A percentile compares a stretch with the other conserved stretches of the same genome.
Evolutionary conservation across 2,797 vertebrate species (phyloP).

Genomic region (Pangasius macronema): DNA sequence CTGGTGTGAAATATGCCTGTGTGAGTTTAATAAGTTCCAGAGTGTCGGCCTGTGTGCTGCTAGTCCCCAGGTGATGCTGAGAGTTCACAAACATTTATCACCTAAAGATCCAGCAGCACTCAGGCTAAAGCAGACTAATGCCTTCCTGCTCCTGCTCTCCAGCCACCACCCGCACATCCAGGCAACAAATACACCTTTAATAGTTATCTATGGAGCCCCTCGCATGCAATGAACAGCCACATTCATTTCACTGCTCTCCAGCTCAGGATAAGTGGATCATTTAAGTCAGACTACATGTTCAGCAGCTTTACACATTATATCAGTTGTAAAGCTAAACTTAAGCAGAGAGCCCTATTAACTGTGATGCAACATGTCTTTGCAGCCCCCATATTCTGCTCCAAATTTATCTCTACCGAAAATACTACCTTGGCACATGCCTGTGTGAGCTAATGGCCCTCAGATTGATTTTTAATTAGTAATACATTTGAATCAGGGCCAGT

Average conservation of each 20-base stretch:
- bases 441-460: constrained; percentile 89
- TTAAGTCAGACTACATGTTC: constrained; percentile 95
- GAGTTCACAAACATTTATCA: constrained; percentile 84
- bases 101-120: constrained; percentile 78
- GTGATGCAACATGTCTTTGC: constrained; percentile 75
- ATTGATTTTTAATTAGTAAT: constrained; percentile 99
- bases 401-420: constrained; percentile 88
- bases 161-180: constrained; percentile 75
- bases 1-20: constrained; percentile 74
- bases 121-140: constrained; percentile 85
- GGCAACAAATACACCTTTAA: constrained; percentile 84
- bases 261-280: constrained; percentile 93
- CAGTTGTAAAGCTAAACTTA: constrained; percentile 86
- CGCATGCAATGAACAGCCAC: constrained; percentile 87
- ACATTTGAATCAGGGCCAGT: constrained; percentile 90
- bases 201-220: constrained; percentile 90
- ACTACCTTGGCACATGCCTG: constrained; percentile 86
- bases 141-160: constrained; percentile 76
- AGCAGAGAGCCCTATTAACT: constrained; percentile 88
- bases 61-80: constrained; percentile 78
- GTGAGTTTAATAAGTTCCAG: constrained; percentile 83
- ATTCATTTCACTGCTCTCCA: constrained; percentile 86
- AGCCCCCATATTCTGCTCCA: constrained; percentile 74
- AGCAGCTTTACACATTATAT: constrained; percentile 94
- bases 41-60: constrained; percentile 71